Conservation (phyloP, 2,888 invertebrate species). For the Boloria selene region DNA sequence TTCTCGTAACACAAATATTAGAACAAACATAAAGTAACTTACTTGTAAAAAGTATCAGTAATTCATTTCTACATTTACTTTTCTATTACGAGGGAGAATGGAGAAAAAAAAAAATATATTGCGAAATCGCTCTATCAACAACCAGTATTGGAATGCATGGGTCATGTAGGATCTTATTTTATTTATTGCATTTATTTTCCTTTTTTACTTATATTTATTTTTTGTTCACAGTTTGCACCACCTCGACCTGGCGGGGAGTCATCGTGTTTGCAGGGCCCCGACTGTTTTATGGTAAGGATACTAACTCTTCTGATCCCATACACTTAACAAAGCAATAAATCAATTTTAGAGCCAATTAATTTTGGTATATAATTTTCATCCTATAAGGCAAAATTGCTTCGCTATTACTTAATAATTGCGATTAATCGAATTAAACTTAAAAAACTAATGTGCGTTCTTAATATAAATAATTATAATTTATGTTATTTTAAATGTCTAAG, state of each 20-base stretch:
- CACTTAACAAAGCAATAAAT: slow-evolving; percentile 31
- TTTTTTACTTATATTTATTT: slow-evolving; percentile 50
- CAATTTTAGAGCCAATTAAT: slow-evolving; percentile 29
- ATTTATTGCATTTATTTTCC: slow-evolving; percentile 31
- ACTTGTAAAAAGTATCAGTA: no score
- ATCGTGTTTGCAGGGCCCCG: slow-evolving; percentile 86
- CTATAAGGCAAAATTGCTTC: slow-evolving; percentile 8
- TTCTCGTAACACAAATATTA: no score
- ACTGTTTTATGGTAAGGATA: slow-evolving; percentile 87
- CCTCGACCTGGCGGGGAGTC: slow-evolving; percentile 84
- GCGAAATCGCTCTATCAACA: slow-evolving; percentile 11
- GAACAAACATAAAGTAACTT: no score
- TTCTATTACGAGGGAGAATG: background rate
- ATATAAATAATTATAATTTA: slow-evolving; percentile 11
- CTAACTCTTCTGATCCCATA: slow-evolving; percentile 26
- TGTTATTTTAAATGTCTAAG: slow-evolving; percentile 10
- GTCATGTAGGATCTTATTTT: slow-evolving; percentile 25
- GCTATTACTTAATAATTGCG: slow-evolving; percentile 13
- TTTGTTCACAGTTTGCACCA: slow-evolving; percentile 85
- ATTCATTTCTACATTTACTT: no score
- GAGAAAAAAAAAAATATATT: background rate
- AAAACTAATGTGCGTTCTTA: slow-evolving; percentile 12
- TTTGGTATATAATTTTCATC: slow-evolving; percentile 26
- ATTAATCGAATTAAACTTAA: slow-evolving; percentile 13
- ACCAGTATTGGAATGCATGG: slow-evolving; percentile 23